Evolutionary conservation across 2,113 vertebrate species (phyloP).

Genomic region (Ovibos moschatus): DNA sequence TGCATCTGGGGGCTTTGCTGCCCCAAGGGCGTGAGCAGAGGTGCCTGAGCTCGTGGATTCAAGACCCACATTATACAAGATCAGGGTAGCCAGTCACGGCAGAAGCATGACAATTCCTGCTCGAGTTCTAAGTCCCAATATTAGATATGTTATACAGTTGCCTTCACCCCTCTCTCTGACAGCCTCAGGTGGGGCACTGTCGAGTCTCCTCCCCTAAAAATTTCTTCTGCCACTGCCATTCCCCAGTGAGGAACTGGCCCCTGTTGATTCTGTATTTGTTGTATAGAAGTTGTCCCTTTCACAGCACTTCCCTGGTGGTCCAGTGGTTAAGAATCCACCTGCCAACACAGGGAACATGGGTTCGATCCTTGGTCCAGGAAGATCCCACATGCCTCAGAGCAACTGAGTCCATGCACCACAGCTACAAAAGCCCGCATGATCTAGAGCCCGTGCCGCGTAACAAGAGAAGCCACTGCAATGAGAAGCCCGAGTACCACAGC

Average conservation of each 20-base stretch:
- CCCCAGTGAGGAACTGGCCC: neutral
- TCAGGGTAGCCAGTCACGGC: neutral
- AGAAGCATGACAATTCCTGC: neutral
- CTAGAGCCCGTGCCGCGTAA: accelerated
- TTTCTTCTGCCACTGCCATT: neutral
- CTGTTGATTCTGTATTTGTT: neutral
- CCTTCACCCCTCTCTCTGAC: neutral
- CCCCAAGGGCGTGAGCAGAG: neutral
- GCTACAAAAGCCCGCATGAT: accelerated
- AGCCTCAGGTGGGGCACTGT: neutral
- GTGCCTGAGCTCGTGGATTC: neutral
- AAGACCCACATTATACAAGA: neutral
- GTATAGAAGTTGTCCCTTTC: neutral
- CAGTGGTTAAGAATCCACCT: neutral
- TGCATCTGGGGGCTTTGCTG: neutral
- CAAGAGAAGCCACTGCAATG: neutral
- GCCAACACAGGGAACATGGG: neutral
- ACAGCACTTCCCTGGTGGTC: neutral
- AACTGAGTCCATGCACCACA: neutral
- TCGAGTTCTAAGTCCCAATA: neutral
- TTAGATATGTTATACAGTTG: no score
- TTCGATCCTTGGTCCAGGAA: neutral
- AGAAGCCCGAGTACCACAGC: neutral
- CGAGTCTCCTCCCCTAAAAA: neutral
- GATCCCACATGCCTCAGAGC: neutral